Base-by-base conservation (phyloP, 2,888 invertebrate genomes). In the Selenia dentaria region DNA sequence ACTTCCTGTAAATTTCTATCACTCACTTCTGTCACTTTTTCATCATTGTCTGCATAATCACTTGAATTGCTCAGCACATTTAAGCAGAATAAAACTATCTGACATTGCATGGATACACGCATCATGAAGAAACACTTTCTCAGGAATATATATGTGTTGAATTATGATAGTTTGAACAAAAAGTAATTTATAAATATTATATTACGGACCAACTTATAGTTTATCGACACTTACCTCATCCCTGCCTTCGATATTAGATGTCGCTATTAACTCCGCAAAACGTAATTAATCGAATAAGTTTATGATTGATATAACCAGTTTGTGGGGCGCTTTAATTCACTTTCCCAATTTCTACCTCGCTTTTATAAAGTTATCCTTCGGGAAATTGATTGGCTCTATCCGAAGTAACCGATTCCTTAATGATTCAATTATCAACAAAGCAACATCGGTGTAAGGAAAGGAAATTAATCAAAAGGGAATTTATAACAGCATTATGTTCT, bases 271-370 rank as follows among this genome's bases (percentile, higher is more conserved):
- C 89, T 89, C 87, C 90, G 89, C 89, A 90, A 90, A 90, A 90
- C 87, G 89, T 90, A 90, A 90, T 90, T 90, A 90, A 90, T 90
- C 83, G 90, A 90, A 88, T 90, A 90, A 90, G 86, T 90, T 90
- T 90, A 90, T 90, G 90, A 90, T 90, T 90, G 90, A 90, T 90
- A 90, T 90, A 88, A 89, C 90, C 89, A 88, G 90, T 87, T 87
- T 88, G 87, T 72, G 88, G 83, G 85, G 86, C 74, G 85, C 82
- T 85, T 57, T 88, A 89, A 90, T 90, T 88, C 88, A 90, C 83
- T 89, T 89, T 88, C 86, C 84, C 81, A 87, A 87, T 90, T 88
- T 71, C 78, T 75, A 70, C 64, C 70, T 68, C 74, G 80, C 84
- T 81, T 84, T 88, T 88, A 87, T 83, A 82, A 83, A 86, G 83